phyloP scores from a whole-genome alignment of 2,888 invertebrate genomes.

The Melolontha melolontha region DNA sequence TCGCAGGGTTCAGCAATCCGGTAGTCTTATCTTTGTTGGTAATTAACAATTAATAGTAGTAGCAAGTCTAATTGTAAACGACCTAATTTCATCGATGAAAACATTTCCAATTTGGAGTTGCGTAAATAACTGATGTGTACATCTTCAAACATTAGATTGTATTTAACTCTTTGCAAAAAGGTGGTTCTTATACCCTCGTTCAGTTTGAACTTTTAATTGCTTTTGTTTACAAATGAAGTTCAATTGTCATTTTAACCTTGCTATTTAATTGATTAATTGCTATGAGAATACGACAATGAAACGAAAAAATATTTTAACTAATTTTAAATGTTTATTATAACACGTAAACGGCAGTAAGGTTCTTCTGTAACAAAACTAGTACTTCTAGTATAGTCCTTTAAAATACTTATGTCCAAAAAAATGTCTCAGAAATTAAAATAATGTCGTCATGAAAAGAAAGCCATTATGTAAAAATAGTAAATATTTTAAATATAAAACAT shows the following conservation, averaged over 20 bases:
- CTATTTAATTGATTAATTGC: slow-evolving; percentile 22
- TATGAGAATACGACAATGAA: background rate
- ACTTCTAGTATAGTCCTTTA: too few species aligned
- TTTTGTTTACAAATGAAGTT: slow-evolving; percentile 18
- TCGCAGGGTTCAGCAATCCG: background rate
- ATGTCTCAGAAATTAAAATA: too few species aligned
- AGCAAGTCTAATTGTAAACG: slow-evolving; percentile 12
- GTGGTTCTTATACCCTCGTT: slow-evolving; percentile 21
- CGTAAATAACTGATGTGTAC: slow-evolving; percentile 18
- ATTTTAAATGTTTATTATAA: too few species aligned
- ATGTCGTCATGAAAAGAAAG: too few species aligned
- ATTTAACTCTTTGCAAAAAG: slow-evolving; percentile 16
- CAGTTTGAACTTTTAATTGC: slow-evolving; percentile 14
- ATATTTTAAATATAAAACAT: too few species aligned
- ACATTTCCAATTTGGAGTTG: slow-evolving; percentile 8
- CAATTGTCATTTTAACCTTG: slow-evolving; percentile 24
- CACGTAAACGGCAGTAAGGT: too few species aligned
- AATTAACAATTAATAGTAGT: slow-evolving; percentile 17
- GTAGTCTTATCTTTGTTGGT: slow-evolving; percentile 9
- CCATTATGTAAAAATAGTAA: too few species aligned
- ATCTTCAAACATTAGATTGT: slow-evolving; percentile 8
- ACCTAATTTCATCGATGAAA: slow-evolving; percentile 20
- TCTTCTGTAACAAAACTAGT: too few species aligned
- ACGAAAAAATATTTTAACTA: too few species aligned
- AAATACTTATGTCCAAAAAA: too few species aligned